Evolutionary conservation across 2,113 vertebrate genomes (phyloP), one percentile per base, ranked within the genome.

Genomic region (Manacus vitellinus): DNA sequence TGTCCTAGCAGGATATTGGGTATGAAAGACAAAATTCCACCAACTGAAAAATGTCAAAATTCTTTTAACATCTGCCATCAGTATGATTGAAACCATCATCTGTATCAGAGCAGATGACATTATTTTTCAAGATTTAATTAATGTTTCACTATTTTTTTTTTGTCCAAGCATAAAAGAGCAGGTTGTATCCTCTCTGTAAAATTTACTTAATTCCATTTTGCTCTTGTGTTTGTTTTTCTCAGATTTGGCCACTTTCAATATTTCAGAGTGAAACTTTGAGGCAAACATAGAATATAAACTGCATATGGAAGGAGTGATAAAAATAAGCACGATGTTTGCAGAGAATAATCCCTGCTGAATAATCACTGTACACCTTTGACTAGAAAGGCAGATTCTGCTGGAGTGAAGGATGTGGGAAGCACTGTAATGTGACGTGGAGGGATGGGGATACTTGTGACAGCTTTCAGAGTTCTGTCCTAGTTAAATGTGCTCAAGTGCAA

Each of bases 91-190:
- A 96, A 88, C 61, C 49, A 25, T 74, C 94, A 77, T 77, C 94
- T 91, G n/a, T 30, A 70, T 63, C 85, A 75, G 79, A 97, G 71
- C 72, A 96, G 70, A 67, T 76, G 58, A 16, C 37, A 79, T 97
- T 94, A 87, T 96, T 97, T 97, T 92, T 96, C 88, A 33, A 46
- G 58, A 39, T 79, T 62, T 84, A 95, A 95, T 96, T 97, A 96
- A 92, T 92, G 63, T 75, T 94, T 92, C 78, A 66, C 73, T 83
- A 3, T 49, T n/a, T 39, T 31, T 83, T 47, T 88, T 84, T 54
- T 55, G 22, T 24, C 20, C 14, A 55, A 43, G n/a, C 54, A 62
- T 44, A 56, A 82, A 89, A 82, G 52, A 79, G 51, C 77, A 92
- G 66, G 39, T 59, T 90, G 81, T 78, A 17, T 66, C 68, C 31